Conservation (phyloP, 2,797 vertebrate species). For the Catamblyrhynchus diadema region DNA sequence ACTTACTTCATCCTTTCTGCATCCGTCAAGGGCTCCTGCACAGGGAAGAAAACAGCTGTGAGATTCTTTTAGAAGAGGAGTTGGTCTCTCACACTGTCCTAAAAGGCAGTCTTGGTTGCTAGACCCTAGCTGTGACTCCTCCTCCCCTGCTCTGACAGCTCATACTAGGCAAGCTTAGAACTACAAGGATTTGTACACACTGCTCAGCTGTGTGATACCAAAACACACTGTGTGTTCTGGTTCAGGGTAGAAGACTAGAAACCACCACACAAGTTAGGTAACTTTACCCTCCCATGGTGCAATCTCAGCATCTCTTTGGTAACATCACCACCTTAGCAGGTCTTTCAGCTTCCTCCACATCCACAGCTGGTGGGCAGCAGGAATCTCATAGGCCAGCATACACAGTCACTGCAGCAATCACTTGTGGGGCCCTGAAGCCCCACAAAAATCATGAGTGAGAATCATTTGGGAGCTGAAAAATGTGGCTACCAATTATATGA, state of each 20-base stretch:
- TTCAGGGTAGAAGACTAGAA: background rate
- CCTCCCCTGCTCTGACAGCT: background rate
- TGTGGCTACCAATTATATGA: background rate
- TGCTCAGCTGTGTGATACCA: background rate
- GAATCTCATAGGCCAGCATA: background rate
- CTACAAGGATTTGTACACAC: background rate
- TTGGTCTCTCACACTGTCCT: background rate
- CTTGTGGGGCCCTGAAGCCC: background rate
- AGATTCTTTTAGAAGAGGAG: slow-evolving; percentile 19
- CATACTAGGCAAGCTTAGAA: background rate
- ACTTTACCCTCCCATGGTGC: background rate
- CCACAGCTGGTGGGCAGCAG: background rate
- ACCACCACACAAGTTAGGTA: background rate
- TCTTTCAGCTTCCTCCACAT: background rate
- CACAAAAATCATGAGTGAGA: background rate
- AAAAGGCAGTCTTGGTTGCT: background rate
- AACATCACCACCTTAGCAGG: background rate
- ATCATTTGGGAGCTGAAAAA: background rate
- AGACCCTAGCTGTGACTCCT: background rate
- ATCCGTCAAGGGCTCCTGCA: slow-evolving; percentile 86
- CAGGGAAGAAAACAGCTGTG: slow-evolving; percentile 64
- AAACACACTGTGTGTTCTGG: background rate
- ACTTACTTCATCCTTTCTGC: slow-evolving; percentile 93
- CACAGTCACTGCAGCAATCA: background rate
- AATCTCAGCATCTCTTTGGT: background rate